Base-by-base conservation (phyloP, 2,888 invertebrate species). In the Lasioglossum malachurum region DNA sequence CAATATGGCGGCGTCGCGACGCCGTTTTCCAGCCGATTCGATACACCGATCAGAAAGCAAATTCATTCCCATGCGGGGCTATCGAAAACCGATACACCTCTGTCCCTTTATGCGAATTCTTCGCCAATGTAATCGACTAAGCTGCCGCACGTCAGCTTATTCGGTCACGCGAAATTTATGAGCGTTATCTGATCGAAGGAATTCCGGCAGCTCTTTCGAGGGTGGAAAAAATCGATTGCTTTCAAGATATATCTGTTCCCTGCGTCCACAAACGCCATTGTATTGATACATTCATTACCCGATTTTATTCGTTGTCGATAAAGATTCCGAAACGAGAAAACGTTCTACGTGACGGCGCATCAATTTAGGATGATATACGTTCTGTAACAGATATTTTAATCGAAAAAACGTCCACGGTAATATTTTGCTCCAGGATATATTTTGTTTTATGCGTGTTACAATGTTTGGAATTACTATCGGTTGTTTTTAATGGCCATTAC, bases 1-100 rank as follows among this genome's bases (percentile, higher is more conserved):
- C 71, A 41, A 77, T 49, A 49, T 31, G 64, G 38, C 60, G 77
- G 77, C 69, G 57, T 41, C 46, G 69, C 23, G 46, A 8, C 38
- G 46, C 49, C 38, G 44, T 38, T 74, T 74, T 4, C 41, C 41
- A 35, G 41, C 78, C 74, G 69, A 78, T 83, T 78, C 77, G 84
- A 83, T 84, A 83, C 71, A 76, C 46, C 83, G 85, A 85, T 85
- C 76, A 83, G 67, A 76, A 73, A 53, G 76, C 72, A 57, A 79
- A 83, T 85, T 83, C 83, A 85, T 83, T 85, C 79, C 85, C 83
- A 79, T 14, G 75, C 19, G 16, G 57, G 75, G 35, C 57, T 83
- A 85, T 85, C 83, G 79, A 76, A 83, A 85, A 85, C 85, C 85
- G 83, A 85, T 85, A 83, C 64, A 31, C 79, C 53, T 83, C 84